A percentile compares a stretch with the other conserved stretches of the same genome.
Conservation (phyloP, 2,113 vertebrate genomes). For the Menidia beryllina region DNA sequence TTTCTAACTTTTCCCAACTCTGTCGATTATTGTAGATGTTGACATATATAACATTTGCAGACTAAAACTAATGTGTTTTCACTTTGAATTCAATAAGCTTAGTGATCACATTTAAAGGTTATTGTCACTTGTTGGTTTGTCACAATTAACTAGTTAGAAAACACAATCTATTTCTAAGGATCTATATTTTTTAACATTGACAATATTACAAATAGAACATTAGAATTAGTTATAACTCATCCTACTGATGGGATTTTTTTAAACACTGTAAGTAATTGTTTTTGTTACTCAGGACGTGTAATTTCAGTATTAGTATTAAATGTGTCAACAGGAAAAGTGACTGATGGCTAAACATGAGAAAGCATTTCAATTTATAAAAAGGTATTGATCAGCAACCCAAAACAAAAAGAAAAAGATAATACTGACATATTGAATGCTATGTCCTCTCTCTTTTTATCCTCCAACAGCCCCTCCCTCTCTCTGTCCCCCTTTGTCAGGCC, state of each 20-base stretch:
- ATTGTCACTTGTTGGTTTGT: no score
- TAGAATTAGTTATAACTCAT: neutral
- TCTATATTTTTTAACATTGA: no score
- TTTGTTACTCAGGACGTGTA: neutral
- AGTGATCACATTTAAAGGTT: no score
- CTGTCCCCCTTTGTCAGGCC: conserved; percentile 66
- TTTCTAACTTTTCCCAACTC: no score
- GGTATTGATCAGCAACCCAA: conserved; percentile 44
- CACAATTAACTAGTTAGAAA: no score
- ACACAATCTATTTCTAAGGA: no score
- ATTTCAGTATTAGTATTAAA: neutral
- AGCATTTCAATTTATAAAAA: conserved; percentile 21
- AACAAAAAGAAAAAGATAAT: conserved; percentile 30
- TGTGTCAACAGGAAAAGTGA: neutral
- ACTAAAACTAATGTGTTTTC: no score
- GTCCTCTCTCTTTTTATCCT: conserved; percentile 39
- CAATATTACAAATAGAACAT: no score
- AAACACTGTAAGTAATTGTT: neutral
- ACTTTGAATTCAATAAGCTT: no score
- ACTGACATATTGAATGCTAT: conserved; percentile 37
- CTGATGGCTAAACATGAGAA: neutral
- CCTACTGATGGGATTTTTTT: neutral
- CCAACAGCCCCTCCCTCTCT: conserved; percentile 43
- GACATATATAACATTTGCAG: no score
- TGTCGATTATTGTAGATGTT: no score